Conservation (phyloP, 2,113 vertebrate species). For the Crocuta crocuta region DNA sequence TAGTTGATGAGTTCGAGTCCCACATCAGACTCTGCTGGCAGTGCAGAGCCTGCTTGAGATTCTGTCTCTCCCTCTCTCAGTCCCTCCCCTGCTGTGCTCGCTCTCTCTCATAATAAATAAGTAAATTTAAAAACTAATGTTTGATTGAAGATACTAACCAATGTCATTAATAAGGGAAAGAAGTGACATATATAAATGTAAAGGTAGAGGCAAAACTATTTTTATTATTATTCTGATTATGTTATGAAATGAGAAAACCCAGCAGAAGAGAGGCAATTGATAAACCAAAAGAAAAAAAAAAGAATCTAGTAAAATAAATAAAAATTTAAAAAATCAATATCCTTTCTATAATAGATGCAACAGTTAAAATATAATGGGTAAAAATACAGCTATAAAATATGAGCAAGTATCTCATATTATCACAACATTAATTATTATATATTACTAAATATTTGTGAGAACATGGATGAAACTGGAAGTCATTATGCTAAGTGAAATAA, state of each 20-base stretch:
- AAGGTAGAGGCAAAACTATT: not conserved
- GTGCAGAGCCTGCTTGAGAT: no score
- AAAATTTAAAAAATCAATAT: constrained; percentile 17
- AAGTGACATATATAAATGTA: not conserved
- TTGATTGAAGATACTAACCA: not conserved
- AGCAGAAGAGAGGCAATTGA: not conserved
- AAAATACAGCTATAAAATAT: not conserved
- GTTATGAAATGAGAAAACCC: not conserved
- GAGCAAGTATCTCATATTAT: not conserved
- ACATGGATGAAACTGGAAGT: not conserved
- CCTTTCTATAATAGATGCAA: not conserved
- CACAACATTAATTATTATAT: not conserved
- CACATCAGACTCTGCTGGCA: no score
- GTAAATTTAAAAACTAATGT: not conserved
- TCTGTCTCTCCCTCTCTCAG: no score
- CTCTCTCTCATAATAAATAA: no score
- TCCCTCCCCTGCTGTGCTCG: no score
- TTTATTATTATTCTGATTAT: not conserved
- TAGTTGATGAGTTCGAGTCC: no score
- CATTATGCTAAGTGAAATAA: not conserved
- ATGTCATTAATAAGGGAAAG: not conserved
- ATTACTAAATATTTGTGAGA: not conserved
- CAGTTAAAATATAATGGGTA: not conserved
- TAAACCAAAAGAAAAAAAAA: not conserved
- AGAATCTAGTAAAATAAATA: not conserved